Conservation (phyloP, 2,888 invertebrate species). For the Emmelina monodactyla region DNA sequence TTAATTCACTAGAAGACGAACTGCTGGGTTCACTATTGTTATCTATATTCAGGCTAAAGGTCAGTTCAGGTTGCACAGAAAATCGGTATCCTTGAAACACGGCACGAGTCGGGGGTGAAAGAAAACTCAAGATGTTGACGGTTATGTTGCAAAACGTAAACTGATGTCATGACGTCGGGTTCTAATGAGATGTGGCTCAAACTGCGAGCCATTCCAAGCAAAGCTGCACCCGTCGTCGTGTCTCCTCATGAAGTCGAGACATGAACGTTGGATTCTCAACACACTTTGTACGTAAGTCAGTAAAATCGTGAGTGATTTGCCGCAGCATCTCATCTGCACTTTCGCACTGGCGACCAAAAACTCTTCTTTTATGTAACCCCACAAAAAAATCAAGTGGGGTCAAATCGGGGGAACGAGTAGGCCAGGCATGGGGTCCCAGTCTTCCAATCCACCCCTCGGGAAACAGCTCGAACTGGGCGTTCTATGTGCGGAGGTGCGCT, state of each 20-base stretch:
- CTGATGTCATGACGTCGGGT: too few relatives aligned
- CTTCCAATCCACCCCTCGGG: slow-evolving; percentile 1
- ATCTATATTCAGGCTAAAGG: too few relatives aligned
- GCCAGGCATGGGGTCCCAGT: slow-evolving; percentile 3
- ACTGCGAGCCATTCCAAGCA: neutral
- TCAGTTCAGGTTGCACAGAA: too few relatives aligned
- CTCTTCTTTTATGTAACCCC: neutral
- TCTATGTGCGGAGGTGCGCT: slow-evolving; percentile 4
- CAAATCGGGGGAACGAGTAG: slow-evolving; percentile 4
- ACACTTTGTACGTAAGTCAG: slow-evolving; percentile 2
- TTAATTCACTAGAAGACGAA: too few relatives aligned
- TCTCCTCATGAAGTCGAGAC: neutral
- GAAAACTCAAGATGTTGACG: too few relatives aligned
- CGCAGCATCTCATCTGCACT: neutral
- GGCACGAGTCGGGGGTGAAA: too few relatives aligned
- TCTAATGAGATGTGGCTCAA: slow-evolving; percentile 1
- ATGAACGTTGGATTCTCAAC: neutral
- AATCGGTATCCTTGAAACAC: too few relatives aligned
- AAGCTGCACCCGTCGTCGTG: neutral
- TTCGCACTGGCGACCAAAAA: neutral
- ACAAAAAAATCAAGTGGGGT: slow-evolving; percentile 3
- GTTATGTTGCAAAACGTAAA: too few relatives aligned
- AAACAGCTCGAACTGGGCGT: neutral
- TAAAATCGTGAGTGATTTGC: neutral
- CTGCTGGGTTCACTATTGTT: too few relatives aligned